Evolutionary conservation across 2,888 invertebrate species (phyloP), one percentile per base, ranked within the genome.

Genomic region (Teleiodes luculella): DNA sequence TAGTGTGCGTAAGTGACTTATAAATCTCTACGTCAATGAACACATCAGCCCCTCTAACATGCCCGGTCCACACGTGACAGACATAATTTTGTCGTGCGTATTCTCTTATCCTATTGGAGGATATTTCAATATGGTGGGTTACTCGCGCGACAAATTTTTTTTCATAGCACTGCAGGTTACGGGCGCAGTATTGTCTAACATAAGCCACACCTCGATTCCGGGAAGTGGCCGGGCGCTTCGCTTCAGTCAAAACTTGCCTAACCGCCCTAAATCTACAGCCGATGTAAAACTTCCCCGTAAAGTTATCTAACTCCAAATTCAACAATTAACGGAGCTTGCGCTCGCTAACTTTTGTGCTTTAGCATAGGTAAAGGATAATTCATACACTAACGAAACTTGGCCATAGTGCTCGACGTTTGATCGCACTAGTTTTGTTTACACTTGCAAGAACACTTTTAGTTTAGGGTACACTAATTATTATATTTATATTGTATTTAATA

Each of bases 291-390:
- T 65, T 68, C 61, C 50, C 57, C 68, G 67, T 62, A 62, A 78
- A 82, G 77, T 82, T 82, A 74, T 75, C 72, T 74, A 80, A 80
- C 76, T 79, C 76, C 66, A 70, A 78, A 83, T 80, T 80, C 78
- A 70, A 78, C 80, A 82, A 81, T 84, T 83, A 83, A 78, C 79
- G 65, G 62, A 73, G 72, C 74, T 69, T 72, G 70, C 68, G 68
- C 71, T 54, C 61, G 70, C 66, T 60, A 77, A 78, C 74, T 78
- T 76, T 70, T 68, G 76, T 79, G 77, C 76, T 80, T 80, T 72
- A 79, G 72, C 74, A 76, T 77, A 80, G 78, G 79, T 78, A 73
- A 73, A 39, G 41, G 51, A 31, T 37, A 4, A 37, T 36, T 37
- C 49, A 49, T 49, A 49, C 24, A 49, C 24, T 33, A 33, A 24